Base-by-base conservation (phyloP, 2,888 invertebrate genomes). In the Drosophila birchii region DNA sequence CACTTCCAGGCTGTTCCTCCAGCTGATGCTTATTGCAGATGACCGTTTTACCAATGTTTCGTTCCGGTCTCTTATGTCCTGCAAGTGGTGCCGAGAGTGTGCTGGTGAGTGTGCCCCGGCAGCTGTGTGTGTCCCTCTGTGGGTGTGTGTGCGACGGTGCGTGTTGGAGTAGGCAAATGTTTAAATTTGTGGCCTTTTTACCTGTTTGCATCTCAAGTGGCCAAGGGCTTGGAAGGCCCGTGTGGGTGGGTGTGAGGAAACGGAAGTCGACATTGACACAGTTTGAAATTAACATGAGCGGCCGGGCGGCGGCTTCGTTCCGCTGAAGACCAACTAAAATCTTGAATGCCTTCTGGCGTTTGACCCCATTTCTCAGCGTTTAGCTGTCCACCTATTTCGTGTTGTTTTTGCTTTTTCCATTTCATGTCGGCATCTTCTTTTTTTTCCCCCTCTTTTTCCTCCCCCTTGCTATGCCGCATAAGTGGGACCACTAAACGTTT, bases 41-140 rank as follows among this genome's bases (percentile, higher is more conserved):
- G 90, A 89, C 91, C 90, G 73, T 89, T 87, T 87, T 89, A 90
- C 90, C 91, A 90, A 87, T 87, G 90, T 90, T 91, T 85, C 90
- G 62, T 79, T 77, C 75, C 75, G 64, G 60, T 49, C 34, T 34
- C 55, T 51, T 55, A 26, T 45, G 49, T 55, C 57, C 56, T 57
- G 57, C 47, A 36, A 53, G 51, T 36, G 51, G 32, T 34, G 16
- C 12, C 34, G 34, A 36, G 51, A 16, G 43, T 57, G 51, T 59
- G 60, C 45, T 55, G 58, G 49, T 62, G 41, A 34, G 45, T 56
- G 49, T 55, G 32, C 51, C 34, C 49, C 51, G 3, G 34, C 34
- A 36, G 51, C 34, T 34, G 36, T 62, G 18, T 57, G 51, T 53
- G 43, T 26, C 47, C 14, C 43, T 45, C 47, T 60, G 56, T 45